Base-by-base conservation (phyloP, 2,113 vertebrate genomes). In the Neotragus moschatus region DNA sequence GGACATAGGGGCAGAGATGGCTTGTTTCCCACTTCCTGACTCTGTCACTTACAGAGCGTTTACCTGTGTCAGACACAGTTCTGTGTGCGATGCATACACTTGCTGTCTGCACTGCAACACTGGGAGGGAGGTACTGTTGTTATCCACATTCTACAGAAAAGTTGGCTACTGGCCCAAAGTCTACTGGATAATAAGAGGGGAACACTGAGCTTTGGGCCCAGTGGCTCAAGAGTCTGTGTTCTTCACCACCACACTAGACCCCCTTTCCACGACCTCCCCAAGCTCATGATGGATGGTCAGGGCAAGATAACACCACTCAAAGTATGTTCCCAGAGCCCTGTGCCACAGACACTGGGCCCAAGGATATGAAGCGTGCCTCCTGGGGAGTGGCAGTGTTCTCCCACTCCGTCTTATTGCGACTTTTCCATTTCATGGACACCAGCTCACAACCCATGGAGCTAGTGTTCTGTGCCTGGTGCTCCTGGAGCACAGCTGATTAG, bases 271-370 rank as follows among this genome's bases (percentile, higher is more conserved):
- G 30, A 17, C 15, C 84, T 51, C 12, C 15, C 19, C 53, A 19
- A 58, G 80, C 16, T 58, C n/a, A 3, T 7, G 8, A 33, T 36
- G 47, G 73, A 21, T 23, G 6, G 15, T 8, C 33, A 61, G 39
- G 49, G 33, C 25, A 90, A 15, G 47, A 16, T 7, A 43, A 12
- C 7, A 39, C 5, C 43, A n/a, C 55, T 26, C 4, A 7, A 49
- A 91, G 7, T 17, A 2, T 36, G 7, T 53, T 66, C 97, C 33
- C 39, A 26, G 53, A 58, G 30, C 14, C 28, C 63, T 56, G 43
- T 47, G n/a, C 60, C 2, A 0, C 43, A 6, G 25, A 4, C 4
- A 1, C 60, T 53, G 55, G 15, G 30, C 84, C 33, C 39, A 0
- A 28, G 56, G 23, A 60, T 45, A n/a, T 60, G 43, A 45, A 56